Conservation (phyloP, 2,113 vertebrate genomes). For the Coregonus clupeaformis region DNA sequence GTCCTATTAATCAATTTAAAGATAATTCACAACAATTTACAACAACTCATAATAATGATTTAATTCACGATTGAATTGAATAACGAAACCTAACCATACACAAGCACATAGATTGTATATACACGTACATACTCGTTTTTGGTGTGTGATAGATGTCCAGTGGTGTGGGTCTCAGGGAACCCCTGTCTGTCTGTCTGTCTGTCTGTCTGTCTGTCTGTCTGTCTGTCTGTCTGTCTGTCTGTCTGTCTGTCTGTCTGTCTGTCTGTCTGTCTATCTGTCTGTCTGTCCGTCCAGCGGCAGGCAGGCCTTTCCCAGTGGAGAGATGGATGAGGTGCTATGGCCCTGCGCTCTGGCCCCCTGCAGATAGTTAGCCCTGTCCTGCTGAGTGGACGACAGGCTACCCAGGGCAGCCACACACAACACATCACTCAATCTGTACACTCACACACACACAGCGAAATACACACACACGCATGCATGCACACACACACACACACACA, state of each 20-base stretch:
- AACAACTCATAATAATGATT: too few species aligned
- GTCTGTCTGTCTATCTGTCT: too few species aligned
- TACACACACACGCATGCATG: slow-evolving; percentile 2
- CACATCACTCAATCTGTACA: slow-evolving; percentile 69
- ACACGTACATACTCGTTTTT: too few species aligned
- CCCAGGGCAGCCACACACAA: slow-evolving; percentile 58
- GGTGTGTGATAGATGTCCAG: background rate
- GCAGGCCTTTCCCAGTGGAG: slow-evolving; percentile 60
- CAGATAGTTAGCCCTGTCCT: slow-evolving; percentile 71
- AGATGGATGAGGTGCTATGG: slow-evolving; percentile 70
- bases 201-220: slow-evolving; percentile 19
- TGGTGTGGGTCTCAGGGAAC: background rate
- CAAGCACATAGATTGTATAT: too few species aligned
- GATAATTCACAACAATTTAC: too few species aligned
- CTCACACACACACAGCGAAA: slow-evolving; percentile 29
- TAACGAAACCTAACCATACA: too few species aligned
- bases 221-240: slow-evolving; percentile 10
- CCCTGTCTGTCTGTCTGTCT: background rate
- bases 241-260: too few species aligned
- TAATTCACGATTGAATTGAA: too few species aligned
- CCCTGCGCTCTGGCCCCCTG: slow-evolving; percentile 57
- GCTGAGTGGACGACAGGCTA: slow-evolving; percentile 68
- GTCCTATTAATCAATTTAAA: too few species aligned
- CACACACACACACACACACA: slow-evolving; percentile 26
- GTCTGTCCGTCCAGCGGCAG: slow-evolving; percentile 20